Percentiles rank a stretch among this genome's conserved stretches.
phyloP scores from a whole-genome alignment of 2,888 invertebrate species.

The Abrostola triplasia region DNA sequence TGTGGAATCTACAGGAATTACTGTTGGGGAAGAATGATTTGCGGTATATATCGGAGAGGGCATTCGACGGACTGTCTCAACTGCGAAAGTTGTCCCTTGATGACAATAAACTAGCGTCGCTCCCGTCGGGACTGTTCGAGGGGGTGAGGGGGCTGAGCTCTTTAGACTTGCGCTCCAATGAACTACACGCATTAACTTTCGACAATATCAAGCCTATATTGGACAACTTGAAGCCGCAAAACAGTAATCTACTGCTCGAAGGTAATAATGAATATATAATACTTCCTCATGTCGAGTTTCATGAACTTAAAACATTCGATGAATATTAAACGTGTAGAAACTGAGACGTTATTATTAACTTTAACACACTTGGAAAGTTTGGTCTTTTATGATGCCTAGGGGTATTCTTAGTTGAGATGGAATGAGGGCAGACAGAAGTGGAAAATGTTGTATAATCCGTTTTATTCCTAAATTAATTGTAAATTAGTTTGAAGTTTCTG shows the following conservation, averaged over 20 bases:
- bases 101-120: conserved; percentile 92
- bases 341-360: conserved; percentile 76
- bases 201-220: conserved; percentile 93
- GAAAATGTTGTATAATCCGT: conserved; percentile 64
- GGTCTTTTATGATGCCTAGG: conserved; percentile 78
- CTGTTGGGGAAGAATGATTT: conserved; percentile 91
- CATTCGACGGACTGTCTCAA: conserved; percentile 92
- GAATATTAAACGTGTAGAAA: conserved; percentile 80
- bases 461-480: conserved; percentile 58
- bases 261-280: conserved; percentile 89
- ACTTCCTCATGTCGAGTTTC: conserved; percentile 69
- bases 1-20: conserved; percentile 92
- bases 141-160: conserved; percentile 92
- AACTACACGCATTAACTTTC: conserved; percentile 92
- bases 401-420: conserved; percentile 69
- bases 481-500: conserved; percentile 45
- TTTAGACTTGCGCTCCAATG: conserved; percentile 93
- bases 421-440: conserved; percentile 60
- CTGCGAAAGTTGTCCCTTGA: conserved; percentile 92
- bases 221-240: conserved; percentile 92
- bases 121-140: conserved; percentile 92
- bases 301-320: conserved; percentile 79
- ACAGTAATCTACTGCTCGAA: conserved; percentile 92
- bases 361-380: conserved; percentile 78
- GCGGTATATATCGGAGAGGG: conserved; percentile 92